Conservation (phyloP, 2,888 invertebrate genomes). For the Icerya purchasi region DNA sequence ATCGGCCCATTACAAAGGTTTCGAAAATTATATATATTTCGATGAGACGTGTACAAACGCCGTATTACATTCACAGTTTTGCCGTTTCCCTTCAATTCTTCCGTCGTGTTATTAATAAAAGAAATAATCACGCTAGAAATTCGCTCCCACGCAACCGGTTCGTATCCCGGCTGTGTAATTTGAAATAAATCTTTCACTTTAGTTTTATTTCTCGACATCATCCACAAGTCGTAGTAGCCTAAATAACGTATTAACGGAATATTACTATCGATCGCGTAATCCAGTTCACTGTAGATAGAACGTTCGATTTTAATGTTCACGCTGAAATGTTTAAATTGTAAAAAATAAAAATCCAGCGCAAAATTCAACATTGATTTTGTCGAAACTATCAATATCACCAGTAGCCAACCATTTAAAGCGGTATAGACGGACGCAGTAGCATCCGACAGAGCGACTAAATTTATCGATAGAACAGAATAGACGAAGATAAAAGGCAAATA, state of each 20-base stretch:
- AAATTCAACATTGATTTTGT: neutral
- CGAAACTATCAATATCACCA: neutral
- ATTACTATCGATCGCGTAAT: neutral
- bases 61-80: neutral
- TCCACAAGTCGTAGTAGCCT: constrained; percentile 7
- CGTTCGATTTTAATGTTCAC: neutral
- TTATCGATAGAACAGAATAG: neutral
- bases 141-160: constrained; percentile 12
- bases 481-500: neutral
- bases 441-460: no score
- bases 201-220: constrained; percentile 6
- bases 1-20: no score
- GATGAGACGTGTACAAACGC: no score
- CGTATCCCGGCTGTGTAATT: constrained; percentile 13
- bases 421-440: neutral
- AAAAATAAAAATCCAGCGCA: neutral
- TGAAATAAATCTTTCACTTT: constrained; percentile 14
- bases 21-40: no score
- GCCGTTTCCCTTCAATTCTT: constrained; percentile 6
- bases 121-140: constrained; percentile 6
- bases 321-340: neutral
- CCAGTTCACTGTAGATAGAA: neutral
- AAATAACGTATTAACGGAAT: constrained; percentile 8
- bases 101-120: constrained; percentile 8
- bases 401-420: neutral